phyloP scores from a whole-genome alignment of 2,113 vertebrate species.

The Gallinago paraguaiae region DNA sequence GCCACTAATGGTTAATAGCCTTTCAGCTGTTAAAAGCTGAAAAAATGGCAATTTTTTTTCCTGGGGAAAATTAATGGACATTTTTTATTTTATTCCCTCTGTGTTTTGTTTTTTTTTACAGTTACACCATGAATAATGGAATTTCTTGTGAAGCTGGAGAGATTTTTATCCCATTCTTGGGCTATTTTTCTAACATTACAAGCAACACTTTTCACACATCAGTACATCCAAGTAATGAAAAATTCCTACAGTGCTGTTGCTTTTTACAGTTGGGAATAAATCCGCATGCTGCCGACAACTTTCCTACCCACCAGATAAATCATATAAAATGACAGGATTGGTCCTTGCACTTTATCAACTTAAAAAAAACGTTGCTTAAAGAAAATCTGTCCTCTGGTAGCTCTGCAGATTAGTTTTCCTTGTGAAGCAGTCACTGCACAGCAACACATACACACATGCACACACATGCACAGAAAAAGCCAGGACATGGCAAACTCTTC shows the following conservation, averaged over 20 bases:
- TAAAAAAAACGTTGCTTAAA: neutral
- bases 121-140: neutral
- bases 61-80: neutral
- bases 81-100: neutral
- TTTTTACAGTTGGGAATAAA: neutral
- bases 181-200: neutral
- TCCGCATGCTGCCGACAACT: neutral
- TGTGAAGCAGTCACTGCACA: neutral
- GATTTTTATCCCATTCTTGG: neutral
- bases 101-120: neutral
- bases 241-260: neutral
- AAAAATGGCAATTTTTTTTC: neutral
- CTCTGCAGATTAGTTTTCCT: neutral
- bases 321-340: neutral
- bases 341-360: neutral
- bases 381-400: neutral
- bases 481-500: neutral
- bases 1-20: neutral
- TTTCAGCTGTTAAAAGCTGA: neutral
- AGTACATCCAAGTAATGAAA: neutral
- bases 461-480: neutral
- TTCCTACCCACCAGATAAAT: neutral
- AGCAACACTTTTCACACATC: neutral
- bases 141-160: neutral
- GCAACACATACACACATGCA: neutral